Percentiles rank a stretch among this genome's conserved stretches.
Evolutionary conservation across 2,888 invertebrate species (phyloP).

Genomic region (Hyppa rectilinea): DNA sequence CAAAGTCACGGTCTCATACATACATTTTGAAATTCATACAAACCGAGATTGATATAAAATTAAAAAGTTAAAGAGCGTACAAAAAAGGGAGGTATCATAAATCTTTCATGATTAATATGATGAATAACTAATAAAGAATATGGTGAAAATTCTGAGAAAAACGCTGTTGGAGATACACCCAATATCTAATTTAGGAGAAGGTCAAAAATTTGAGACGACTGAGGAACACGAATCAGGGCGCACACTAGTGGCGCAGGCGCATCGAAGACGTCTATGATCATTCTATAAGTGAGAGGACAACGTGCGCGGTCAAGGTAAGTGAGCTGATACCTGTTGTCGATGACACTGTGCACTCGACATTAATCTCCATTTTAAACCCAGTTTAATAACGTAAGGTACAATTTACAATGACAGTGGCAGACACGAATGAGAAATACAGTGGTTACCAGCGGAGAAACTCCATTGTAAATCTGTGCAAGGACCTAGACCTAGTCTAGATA

Average conservation of each 20-base stretch:
- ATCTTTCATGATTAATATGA: slow-evolving; percentile 57
- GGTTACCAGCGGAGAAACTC: slow-evolving; percentile 66
- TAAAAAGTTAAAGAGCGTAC: slow-evolving; percentile 55
- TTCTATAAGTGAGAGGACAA: slow-evolving; percentile 86
- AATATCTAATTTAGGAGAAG: slow-evolving; percentile 2
- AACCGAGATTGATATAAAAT: slow-evolving; percentile 56
- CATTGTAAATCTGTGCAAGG: slow-evolving; percentile 68
- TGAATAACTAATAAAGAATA: slow-evolving; percentile 45
- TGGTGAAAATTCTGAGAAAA: slow-evolving; percentile 35
- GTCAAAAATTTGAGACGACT: slow-evolving; percentile 16
- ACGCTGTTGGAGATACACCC: slow-evolving; percentile 12
- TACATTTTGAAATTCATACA: slow-evolving; percentile 77
- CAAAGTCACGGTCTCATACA: slow-evolving; percentile 71
- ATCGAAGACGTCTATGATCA: slow-evolving; percentile 76
- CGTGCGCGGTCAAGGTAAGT: slow-evolving; percentile 88
- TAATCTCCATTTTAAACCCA: slow-evolving; percentile 78
- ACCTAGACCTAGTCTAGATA: slow-evolving; percentile 72
- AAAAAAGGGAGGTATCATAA: slow-evolving; percentile 53
- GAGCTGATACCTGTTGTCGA: slow-evolving; percentile 81
- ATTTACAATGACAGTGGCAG: slow-evolving; percentile 66
- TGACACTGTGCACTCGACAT: slow-evolving; percentile 82
- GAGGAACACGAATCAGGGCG: slow-evolving; percentile 66
- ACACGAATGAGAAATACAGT: slow-evolving; percentile 66
- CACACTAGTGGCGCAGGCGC: slow-evolving; percentile 66
- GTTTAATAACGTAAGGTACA: slow-evolving; percentile 73